A percentile compares a stretch with the other conserved stretches of the same genome.
These are phyloP conservation scores for Chaitophorus viminalis DNA, from an alignment of 2,888 invertebrate genomes.

Conservation along the genomic window DNA sequence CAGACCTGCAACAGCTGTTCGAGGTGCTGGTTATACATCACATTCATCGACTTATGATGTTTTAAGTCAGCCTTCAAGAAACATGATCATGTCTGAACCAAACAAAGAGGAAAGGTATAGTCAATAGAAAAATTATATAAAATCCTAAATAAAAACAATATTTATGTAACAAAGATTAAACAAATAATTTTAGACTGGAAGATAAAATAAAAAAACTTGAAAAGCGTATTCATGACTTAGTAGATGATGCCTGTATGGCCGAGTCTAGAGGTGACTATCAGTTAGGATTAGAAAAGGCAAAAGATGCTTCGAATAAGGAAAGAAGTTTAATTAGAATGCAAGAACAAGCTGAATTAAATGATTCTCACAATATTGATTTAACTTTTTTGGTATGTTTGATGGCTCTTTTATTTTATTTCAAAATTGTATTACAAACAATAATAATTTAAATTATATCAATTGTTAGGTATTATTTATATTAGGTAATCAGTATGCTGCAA, in stretches of 20 bases:
- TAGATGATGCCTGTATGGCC: conserved; percentile 89
- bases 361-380: conserved; percentile 92
- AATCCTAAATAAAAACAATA: background rate
- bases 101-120: conserved; percentile 55
- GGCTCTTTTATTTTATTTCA: no score
- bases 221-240: conserved; percentile 84
- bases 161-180: background rate
- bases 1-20: conserved; percentile 95
- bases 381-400: conserved; percentile 83
- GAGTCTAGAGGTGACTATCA: conserved; percentile 74
- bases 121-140: background rate
- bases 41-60: conserved; percentile 76
- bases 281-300: conserved; percentile 87
- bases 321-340: conserved; percentile 87
- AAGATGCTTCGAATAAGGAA: conserved; percentile 95
- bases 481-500: conserved; percentile 92
- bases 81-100: conserved; percentile 53
- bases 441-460: conserved; percentile 9
- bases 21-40: conserved; percentile 95
- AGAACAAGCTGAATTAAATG: conserved; percentile 89
- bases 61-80: conserved; percentile 72
- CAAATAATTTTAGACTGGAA: conserved; percentile 76
- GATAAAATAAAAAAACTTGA: conserved; percentile 92
- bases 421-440: no score
- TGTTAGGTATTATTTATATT: conserved; percentile 92